Conservation (phyloP, 2,888 invertebrate species). For the Oscheius sp. region DNA sequence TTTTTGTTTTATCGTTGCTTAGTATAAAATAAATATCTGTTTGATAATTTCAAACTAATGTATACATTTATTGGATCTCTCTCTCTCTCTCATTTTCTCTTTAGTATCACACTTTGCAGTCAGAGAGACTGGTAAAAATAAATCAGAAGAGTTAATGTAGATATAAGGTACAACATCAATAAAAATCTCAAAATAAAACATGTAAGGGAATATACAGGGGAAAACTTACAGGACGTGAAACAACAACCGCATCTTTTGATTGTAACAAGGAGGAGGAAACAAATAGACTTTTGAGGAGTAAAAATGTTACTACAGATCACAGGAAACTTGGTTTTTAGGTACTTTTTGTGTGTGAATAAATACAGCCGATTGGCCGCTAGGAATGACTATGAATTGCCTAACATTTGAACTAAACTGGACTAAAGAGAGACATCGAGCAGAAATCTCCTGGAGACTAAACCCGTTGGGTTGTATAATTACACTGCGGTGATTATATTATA, state of each 20-base stretch:
- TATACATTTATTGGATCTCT: conserved; percentile 16
- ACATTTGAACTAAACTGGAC: neutral
- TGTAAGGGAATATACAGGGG: neutral
- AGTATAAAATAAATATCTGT: no score
- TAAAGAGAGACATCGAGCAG: neutral
- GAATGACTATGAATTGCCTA: neutral
- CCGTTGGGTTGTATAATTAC: conserved; percentile 20
- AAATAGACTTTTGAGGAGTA: neutral
- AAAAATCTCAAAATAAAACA: neutral
- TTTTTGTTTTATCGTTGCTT: no score
- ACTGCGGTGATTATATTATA: neutral
- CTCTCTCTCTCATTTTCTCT: conserved; percentile 18
- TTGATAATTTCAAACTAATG: no score
- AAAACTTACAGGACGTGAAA: neutral
- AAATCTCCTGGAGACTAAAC: neutral
- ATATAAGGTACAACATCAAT: neutral
- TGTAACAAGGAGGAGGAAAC: neutral
- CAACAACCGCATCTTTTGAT: conserved; percentile 7
- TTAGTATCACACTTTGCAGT: conserved; percentile 14
- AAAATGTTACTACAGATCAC: neutral
- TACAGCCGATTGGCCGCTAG: neutral
- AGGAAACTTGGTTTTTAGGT: neutral
- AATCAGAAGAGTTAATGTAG: neutral
- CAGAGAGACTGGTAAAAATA: neutral
- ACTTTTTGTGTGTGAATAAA: neutral